These are phyloP conservation scores for Zootermopsis nevadensis DNA, from an alignment of 2,888 invertebrate species.

Conservation along the genomic window DNA sequence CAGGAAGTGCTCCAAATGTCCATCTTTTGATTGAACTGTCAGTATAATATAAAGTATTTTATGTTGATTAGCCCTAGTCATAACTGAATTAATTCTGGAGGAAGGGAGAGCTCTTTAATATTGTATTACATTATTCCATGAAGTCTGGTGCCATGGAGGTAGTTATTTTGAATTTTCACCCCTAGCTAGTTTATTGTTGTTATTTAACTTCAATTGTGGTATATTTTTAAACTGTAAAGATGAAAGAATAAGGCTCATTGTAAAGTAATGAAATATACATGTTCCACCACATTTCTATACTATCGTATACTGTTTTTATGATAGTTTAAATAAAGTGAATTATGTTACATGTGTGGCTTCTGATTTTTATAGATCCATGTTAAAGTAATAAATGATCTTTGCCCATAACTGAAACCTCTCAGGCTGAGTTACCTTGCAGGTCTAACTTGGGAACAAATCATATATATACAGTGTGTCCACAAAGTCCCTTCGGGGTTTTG, in stretches of 20 bases:
- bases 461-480: too few relatives aligned
- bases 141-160: slow-evolving; percentile 19
- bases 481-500: too few relatives aligned
- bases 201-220: not conserved
- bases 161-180: slow-evolving; percentile 1
- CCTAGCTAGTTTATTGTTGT: not conserved
- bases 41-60: not conserved
- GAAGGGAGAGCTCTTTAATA: not conserved
- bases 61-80: slow-evolving; percentile 22
- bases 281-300: slow-evolving; percentile 13
- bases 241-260: not conserved
- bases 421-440: too few relatives aligned
- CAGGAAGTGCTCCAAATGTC: not conserved
- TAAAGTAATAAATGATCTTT: not conserved
- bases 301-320: slow-evolving; percentile 41
- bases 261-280: not conserved
- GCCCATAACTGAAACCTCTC: too few relatives aligned
- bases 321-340: slow-evolving; percentile 41
- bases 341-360: slow-evolving; percentile 61
- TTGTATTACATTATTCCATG: slow-evolving; percentile 5
- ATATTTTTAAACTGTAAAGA: not conserved
- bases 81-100: slow-evolving; percentile 8
- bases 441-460: too few relatives aligned
- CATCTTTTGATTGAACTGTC: not conserved
- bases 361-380: slow-evolving; percentile 57